phyloP scores from a whole-genome alignment of 2,888 invertebrate species.

The Lasioglossum malachurum region DNA sequence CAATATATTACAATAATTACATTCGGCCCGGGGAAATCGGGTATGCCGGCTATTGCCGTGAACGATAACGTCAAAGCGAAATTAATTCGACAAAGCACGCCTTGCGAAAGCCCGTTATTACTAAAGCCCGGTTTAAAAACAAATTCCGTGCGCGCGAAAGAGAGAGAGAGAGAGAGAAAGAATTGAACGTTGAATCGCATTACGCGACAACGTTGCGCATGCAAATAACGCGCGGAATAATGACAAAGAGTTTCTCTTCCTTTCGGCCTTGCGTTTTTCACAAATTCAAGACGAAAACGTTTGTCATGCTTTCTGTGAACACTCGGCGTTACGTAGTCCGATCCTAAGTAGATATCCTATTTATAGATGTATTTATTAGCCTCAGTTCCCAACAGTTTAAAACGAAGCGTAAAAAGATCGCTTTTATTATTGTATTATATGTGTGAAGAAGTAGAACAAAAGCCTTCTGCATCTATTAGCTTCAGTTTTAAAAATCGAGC shows the following conservation, averaged over 20 bases:
- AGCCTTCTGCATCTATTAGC: no score
- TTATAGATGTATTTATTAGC: background rate
- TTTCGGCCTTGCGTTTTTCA: background rate
- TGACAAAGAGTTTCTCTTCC: background rate
- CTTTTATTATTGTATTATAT: no score
- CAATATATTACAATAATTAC: slow-evolving; percentile 36
- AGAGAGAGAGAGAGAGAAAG: background rate
- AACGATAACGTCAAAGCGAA: slow-evolving; percentile 30
- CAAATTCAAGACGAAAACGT: background rate
- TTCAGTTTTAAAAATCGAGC: no score
- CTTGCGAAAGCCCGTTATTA: slow-evolving; percentile 32
- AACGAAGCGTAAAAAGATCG: no score
- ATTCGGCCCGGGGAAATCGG: background rate
- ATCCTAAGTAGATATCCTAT: background rate
- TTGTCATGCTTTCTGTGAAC: background rate
- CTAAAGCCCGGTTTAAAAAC: slow-evolving; percentile 27
- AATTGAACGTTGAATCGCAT: slow-evolving; percentile 29
- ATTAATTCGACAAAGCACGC: slow-evolving; percentile 28
- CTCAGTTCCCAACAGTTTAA: no score
- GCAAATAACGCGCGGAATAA: background rate
- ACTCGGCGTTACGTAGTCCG: background rate
- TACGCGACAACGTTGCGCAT: background rate
- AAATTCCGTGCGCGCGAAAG: slow-evolving; percentile 19
- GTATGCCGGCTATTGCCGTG: slow-evolving; percentile 10
- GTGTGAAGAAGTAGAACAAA: no score